These are phyloP conservation scores for Aix galericulata DNA, from an alignment of 2,113 vertebrate species.

Conservation along the genomic window DNA sequence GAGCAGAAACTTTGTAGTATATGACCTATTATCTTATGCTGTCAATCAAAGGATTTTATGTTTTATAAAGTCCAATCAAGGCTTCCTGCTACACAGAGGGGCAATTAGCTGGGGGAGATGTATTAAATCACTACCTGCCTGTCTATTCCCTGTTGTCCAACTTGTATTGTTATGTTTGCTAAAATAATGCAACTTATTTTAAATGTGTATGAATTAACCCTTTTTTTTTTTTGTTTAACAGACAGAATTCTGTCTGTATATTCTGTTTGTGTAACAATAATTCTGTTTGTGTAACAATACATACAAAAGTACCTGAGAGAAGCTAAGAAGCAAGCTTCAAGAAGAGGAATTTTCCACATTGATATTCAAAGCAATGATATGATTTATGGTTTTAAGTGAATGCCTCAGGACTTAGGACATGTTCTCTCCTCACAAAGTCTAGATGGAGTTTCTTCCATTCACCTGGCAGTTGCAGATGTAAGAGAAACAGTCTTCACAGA, in stretches of 20 bases:
- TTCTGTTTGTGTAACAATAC: not conserved
- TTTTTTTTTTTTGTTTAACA: no score
- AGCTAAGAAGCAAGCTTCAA: not conserved
- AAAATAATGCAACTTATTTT: not conserved
- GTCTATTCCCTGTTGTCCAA: not conserved
- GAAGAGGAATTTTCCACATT: not conserved
- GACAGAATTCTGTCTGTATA: no score
- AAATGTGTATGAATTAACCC: not conserved
- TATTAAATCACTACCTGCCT: not conserved
- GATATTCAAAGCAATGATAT: not conserved
- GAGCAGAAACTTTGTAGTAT: not conserved
- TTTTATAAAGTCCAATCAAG: not conserved
- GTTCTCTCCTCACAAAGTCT: not conserved
- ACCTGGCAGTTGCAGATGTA: not conserved
- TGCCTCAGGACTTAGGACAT: not conserved
- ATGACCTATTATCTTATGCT: not conserved
- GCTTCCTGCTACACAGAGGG: not conserved
- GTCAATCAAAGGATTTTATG: not conserved
- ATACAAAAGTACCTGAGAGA: not conserved
- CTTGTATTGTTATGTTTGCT: not conserved
- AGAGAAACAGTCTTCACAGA: not conserved
- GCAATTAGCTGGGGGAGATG: not conserved
- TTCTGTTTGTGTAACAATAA: no score
- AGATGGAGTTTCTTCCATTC: not conserved
- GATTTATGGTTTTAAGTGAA: not conserved